phyloP scores from a whole-genome alignment of 1,140 invertebrate genomes.

The Charaxes varanes region DNA sequence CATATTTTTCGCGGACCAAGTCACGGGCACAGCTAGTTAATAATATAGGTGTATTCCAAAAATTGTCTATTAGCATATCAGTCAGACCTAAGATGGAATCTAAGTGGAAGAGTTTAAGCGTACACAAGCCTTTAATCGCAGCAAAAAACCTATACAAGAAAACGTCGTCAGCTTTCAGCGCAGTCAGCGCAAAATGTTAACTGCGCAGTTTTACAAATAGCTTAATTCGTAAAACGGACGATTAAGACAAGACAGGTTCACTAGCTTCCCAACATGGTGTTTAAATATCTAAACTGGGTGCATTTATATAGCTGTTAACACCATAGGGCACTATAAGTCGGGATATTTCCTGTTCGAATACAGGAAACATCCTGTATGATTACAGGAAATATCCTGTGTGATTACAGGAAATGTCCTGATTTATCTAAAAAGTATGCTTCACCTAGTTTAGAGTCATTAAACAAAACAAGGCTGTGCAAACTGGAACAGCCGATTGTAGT shows the following conservation, averaged over 20 bases:
- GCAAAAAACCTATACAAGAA: too few relatives aligned
- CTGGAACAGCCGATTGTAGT: constrained; percentile 5
- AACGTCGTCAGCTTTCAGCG: too few relatives aligned
- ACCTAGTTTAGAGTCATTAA: constrained; percentile 2
- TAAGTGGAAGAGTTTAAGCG: too few relatives aligned
- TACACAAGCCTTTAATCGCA: too few relatives aligned
- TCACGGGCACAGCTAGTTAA: too few relatives aligned
- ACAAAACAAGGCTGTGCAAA: constrained; percentile 11
- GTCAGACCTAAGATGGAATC: too few relatives aligned
- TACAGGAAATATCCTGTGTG: too few relatives aligned
- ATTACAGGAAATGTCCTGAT: neutral
- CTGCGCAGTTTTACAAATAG: constrained; percentile 1
- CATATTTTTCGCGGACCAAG: too few relatives aligned
- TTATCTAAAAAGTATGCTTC: neutral
- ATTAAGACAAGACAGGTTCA: constrained; percentile 3
- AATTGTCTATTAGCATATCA: too few relatives aligned
- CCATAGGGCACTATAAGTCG: neutral
- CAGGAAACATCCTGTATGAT: neutral
- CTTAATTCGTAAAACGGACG: constrained; percentile 1
- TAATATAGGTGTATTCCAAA: too few relatives aligned
- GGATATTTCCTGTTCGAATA: neutral
- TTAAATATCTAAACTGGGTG: constrained; percentile 3
- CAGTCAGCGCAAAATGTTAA: too few relatives aligned
- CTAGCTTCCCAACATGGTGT: neutral
- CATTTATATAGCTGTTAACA: too few relatives aligned